A percentile compares a stretch with the other conserved stretches of the same genome.
Evolutionary conservation across 2,797 vertebrate species (phyloP).

Genomic region (Enteromius viviparus): DNA sequence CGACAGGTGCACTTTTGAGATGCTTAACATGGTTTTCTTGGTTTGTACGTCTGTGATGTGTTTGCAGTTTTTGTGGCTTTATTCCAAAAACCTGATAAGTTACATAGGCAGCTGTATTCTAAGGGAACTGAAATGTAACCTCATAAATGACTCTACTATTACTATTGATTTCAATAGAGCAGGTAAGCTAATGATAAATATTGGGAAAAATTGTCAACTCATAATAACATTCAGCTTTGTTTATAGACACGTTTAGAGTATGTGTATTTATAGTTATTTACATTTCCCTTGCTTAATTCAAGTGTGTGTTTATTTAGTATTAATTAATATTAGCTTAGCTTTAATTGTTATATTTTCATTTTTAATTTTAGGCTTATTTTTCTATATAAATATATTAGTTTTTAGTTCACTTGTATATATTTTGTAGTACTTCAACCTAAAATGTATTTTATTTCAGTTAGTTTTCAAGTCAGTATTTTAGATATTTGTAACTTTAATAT

Average conservation of each 20-base stretch:
- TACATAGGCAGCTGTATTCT: background rate
- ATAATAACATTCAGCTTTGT: background rate
- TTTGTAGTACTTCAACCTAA: background rate
- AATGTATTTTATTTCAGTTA: background rate
- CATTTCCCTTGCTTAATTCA: background rate
- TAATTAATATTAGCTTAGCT: background rate
- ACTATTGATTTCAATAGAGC: background rate
- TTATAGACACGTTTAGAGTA: too few species aligned
- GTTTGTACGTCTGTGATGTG: slow-evolving; percentile 1
- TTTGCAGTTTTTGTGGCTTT: background rate
- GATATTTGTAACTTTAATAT: background rate
- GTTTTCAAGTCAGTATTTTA: background rate
- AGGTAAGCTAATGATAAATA: background rate
- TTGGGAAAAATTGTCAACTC: too few species aligned
- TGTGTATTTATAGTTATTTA: background rate
- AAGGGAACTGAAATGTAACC: too few species aligned
- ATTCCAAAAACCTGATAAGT: background rate
- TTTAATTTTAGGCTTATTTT: background rate
- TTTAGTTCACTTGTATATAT: background rate
- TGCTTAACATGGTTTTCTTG: background rate
- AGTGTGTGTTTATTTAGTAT: background rate
- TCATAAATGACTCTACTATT: background rate
- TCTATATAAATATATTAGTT: background rate
- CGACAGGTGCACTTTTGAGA: slow-evolving; percentile 75
- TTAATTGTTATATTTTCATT: background rate